These are phyloP conservation scores for Hyperopisus bebe DNA, from an alignment of 2,113 vertebrate genomes.

Conservation along the genomic window DNA sequence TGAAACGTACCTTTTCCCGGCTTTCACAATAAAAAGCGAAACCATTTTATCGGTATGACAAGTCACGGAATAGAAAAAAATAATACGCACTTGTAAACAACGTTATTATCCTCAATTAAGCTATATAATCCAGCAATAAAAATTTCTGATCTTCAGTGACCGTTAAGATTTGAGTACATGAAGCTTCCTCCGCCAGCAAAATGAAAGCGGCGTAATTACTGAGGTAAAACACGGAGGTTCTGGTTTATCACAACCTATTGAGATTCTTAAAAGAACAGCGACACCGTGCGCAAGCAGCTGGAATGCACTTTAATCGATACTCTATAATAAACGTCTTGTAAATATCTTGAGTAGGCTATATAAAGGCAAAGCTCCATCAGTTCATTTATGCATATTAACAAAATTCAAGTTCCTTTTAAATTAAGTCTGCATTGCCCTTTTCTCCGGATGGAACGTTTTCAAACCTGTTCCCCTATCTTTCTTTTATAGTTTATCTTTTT, in stretches of 20 bases:
- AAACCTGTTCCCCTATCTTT: not conserved
- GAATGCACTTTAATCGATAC: not conserved
- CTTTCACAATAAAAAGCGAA: not conserved
- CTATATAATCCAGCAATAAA: not conserved
- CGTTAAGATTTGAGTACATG: not conserved
- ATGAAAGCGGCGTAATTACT: not conserved
- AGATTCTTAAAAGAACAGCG: not conserved
- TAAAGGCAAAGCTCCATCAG: not conserved
- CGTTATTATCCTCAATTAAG: not conserved
- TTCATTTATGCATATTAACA: not conserved
- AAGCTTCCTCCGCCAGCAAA: not conserved
- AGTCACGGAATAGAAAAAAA: not conserved
- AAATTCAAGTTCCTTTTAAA: not conserved
- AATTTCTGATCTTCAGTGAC: not conserved
- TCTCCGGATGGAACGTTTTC: not conserved
- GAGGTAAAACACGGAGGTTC: not conserved
- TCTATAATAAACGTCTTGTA: not conserved
- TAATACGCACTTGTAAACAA: not conserved
- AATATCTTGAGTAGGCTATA: not conserved
- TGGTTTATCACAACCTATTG: not conserved
- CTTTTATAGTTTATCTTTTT: not conserved
- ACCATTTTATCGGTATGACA: not conserved
- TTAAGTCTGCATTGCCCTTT: not conserved
- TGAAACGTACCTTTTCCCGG: not conserved
- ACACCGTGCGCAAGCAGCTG: not conserved